Evolutionary conservation across 2,797 vertebrate genomes (phyloP).

Genomic region (Siniperca obscura): DNA sequence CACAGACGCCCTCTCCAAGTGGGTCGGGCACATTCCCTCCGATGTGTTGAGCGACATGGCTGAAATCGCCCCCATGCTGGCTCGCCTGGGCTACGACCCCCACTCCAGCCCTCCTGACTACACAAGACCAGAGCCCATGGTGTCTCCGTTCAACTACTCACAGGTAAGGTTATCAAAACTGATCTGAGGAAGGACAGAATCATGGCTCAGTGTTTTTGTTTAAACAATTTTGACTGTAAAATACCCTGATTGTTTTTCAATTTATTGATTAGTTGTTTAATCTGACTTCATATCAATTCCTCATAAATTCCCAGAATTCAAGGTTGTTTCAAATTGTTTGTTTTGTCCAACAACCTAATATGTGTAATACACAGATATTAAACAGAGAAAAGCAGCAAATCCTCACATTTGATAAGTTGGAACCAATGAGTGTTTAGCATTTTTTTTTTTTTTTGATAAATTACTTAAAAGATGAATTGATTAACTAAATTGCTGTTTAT

Average conservation of each 20-base stretch:
- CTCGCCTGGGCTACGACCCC: conserved; percentile 93
- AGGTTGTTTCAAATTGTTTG: not conserved
- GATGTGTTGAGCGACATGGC: conserved; percentile 95
- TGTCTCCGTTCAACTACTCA: conserved; percentile 85
- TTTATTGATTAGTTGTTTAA: not conserved
- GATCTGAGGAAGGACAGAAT: not conserved
- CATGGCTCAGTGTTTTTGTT: not conserved
- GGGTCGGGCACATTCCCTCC: conserved; percentile 93
- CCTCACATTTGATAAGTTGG: not conserved
- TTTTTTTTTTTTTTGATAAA: not conserved
- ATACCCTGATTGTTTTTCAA: not conserved
- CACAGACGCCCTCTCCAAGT: conserved; percentile 92
- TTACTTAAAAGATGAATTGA: not conserved
- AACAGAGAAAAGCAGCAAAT: not conserved
- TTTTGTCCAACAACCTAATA: not conserved
- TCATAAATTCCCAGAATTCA: not conserved
- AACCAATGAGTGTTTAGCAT: not conserved
- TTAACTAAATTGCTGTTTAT: not conserved
- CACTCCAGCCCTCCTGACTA: conserved; percentile 95
- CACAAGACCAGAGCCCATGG: conserved; percentile 83
- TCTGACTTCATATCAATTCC: not conserved
- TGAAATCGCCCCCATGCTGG: conserved; percentile 94
- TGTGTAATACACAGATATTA: not conserved
- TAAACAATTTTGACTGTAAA: not conserved
- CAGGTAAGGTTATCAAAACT: conserved; percentile 56